Base-by-base conservation (phyloP, 2,113 vertebrate genomes). In the Rhea americana region DNA sequence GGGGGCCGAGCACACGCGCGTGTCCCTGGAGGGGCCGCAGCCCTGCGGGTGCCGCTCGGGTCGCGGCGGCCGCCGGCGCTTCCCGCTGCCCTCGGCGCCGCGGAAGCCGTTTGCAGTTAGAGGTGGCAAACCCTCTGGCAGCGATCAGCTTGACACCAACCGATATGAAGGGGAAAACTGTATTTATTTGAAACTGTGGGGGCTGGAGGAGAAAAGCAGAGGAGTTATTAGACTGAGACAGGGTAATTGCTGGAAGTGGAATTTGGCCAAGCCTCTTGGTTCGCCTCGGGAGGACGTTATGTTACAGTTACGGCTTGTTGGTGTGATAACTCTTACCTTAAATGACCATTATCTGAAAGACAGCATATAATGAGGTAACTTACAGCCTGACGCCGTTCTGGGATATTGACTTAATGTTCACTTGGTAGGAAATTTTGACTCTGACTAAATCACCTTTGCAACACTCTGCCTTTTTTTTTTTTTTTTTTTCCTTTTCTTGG, bases 161-260 rank as follows among this genome's bases (percentile, higher is more conserved):
- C 79, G 91, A 90, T 78, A 79, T 67, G 70, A 85, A 79, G 84
- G 89, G 87, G 82, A 91, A 94, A 92, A 92, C 1, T 80, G 58
- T 55, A 70, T 67, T 92, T 89, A 45, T 92, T 91, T 66, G 87
- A 87, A 85, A 50, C 91, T 85, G 84, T 5, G 4, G 93, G 95
- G 89, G 82, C 84, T 91, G 91, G 89, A 87, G 94, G 80, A 75
- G 61, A 91, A 92, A 28, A 94, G 76, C 82, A 74, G 79, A 87
- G 61, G 76, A 89, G 86, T 85, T 87, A 66, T 91, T 85, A 95
- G 92, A 50, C 89, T 93, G 91, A 94, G 78, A 92, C 66, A 85
- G 84, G 95, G 82, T 96, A 96, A 96, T 93, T 91, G 91, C 91
- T 63, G 72, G 92, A 96, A 96, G 91, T 43, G 0, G 94, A 95